Base-by-base conservation (phyloP, 2,888 invertebrate genomes). In the Limulus polyphemus region DNA sequence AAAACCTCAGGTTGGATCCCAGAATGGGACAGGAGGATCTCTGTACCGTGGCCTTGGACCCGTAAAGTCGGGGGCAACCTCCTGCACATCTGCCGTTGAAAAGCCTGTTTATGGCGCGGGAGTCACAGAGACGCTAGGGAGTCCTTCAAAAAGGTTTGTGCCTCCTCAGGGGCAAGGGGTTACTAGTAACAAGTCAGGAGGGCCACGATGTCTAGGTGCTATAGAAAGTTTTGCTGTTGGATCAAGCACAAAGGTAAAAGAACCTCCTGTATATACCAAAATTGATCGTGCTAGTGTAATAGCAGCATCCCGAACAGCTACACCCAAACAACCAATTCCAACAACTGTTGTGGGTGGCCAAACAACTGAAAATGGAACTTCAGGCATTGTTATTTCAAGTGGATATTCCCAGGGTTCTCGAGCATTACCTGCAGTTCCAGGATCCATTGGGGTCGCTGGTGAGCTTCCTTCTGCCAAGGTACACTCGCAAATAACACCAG, bases 281-380 rank as follows among this genome's bases (percentile, higher is more conserved):
- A 63, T 89, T 89, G 47, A 92, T 87, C 16, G 88, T 87, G 67
- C 92, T 79, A 0, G 90, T 90, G 72, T 92, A 91, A 0, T 56
- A 86, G 83, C 47, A 90, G 78, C 11, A 86, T 86, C 72, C 84
- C 83, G 58, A 83, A 83, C 61, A 56, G 58, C 57, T n/a, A 59
- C 64, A 11, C 62, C 62, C 4, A 67, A 65, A 49, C 62, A 63
- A 51, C 61, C 65, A 2, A 13, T 61, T 46, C 56, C 60, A 52
- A 55, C 47, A 32, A 49, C 59, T 17, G 54, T 61, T 12, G 11
- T 52, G 14, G 56, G 32, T 13, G 49, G 56, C 10, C n/a, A 55
- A 7, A 46, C 56, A 10, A 47, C 49, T 49, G 49, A 49, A 11
- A 10, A 59, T n/a, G 47, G 55, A 47, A 56, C 62, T 1, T 62